Evolutionary conservation across 1,140 invertebrate species (phyloP).

Genomic region (Agrypnia vestita): DNA sequence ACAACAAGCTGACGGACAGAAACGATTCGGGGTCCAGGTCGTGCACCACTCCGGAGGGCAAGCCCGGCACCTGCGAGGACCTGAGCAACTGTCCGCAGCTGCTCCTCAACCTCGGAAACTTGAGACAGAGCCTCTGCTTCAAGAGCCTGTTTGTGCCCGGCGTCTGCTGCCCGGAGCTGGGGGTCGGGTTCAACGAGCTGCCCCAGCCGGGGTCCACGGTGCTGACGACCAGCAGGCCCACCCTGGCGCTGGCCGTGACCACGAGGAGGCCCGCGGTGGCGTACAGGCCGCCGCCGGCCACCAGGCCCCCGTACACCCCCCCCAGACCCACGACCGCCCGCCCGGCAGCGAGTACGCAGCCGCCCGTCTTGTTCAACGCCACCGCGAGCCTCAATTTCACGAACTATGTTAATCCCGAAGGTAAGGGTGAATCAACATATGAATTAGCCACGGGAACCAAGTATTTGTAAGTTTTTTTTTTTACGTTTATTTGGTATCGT

Average conservation of each 20-base stretch:
- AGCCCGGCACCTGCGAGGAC: conserved; percentile 88
- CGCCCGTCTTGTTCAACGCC: conserved; percentile 64
- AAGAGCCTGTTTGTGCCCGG: conserved; percentile 93
- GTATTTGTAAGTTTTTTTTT: too few species aligned
- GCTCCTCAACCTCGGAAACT: conserved; percentile 85
- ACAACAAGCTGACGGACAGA: conserved; percentile 66
- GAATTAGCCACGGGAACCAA: too few species aligned
- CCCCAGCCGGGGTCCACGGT: conserved; percentile 65
- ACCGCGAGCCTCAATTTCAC: conserved; percentile 67
- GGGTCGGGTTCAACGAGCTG: conserved; percentile 64
- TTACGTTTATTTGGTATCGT: too few species aligned
- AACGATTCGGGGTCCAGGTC: conserved; percentile 62
- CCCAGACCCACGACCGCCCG: conserved; percentile 60
- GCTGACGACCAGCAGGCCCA: conserved; percentile 67
- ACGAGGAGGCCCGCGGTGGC: conserved; percentile 66
- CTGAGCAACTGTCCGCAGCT: conserved; percentile 91
- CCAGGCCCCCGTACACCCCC: conserved; percentile 66
- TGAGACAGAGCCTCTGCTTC: conserved; percentile 92
- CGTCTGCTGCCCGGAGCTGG: conserved; percentile 86
- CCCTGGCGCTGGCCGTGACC: conserved; percentile 66
- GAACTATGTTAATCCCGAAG: conserved; percentile 68
- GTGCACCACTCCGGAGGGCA: conserved; percentile 88
- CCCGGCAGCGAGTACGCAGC: conserved; percentile 40
- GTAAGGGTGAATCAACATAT: conserved; percentile 60
- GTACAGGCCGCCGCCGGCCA: conserved; percentile 65